These are phyloP conservation scores for Fratercula arctica DNA, from an alignment of 2,797 vertebrate genomes.

Conservation along the genomic window DNA sequence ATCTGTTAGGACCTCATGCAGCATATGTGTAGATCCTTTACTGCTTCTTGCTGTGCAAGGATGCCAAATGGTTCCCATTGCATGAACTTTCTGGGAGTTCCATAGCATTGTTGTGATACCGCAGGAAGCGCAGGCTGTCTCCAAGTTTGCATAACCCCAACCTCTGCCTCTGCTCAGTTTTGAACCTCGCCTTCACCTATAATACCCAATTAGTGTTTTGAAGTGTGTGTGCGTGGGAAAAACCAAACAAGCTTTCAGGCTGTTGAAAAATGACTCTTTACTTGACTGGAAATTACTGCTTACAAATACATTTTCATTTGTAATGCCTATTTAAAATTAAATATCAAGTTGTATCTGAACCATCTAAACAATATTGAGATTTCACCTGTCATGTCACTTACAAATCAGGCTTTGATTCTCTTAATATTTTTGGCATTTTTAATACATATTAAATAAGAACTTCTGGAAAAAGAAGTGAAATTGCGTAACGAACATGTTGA, in stretches of 20 bases:
- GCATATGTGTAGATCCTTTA: background rate
- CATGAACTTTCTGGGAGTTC: background rate
- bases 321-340: background rate
- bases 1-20: background rate
- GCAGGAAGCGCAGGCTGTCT: background rate
- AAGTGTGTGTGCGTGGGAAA: background rate
- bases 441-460: background rate
- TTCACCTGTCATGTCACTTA: background rate
- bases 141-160: background rate
- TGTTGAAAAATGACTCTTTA: background rate
- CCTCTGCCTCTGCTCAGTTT: background rate
- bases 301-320: background rate
- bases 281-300: background rate
- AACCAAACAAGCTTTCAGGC: conserved; percentile 1
- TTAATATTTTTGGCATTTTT: background rate
- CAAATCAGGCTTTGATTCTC: background rate
- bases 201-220: background rate
- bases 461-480: background rate
- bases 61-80: background rate
- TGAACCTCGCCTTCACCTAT: background rate
- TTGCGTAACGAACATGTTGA: background rate
- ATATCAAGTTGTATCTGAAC: background rate
- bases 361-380: background rate
- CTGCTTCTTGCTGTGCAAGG: background rate
- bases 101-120: background rate